Base-by-base conservation (phyloP, 2,888 invertebrate species). In the Luperina nickerlii region DNA sequence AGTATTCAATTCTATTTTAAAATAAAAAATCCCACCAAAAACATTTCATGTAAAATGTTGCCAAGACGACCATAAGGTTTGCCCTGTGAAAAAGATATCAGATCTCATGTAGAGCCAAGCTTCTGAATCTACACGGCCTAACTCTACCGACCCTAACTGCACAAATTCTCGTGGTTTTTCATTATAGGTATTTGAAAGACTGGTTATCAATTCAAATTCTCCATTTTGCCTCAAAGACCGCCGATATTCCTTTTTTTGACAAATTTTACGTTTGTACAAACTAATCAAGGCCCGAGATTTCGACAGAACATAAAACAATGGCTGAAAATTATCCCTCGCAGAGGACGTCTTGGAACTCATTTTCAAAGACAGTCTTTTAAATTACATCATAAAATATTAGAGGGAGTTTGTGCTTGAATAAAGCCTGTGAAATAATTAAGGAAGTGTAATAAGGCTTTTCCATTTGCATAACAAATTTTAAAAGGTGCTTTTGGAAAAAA, bases 401-500 rank as follows among this genome's bases (percentile, higher is more conserved):
- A 90, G 90, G 87, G 93, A 91, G 93, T 93, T 94, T 92, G 92
- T 92, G 93, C 92, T 92, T 89, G 90, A 91, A 90, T 92, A 92
- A 94, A 93, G 93, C 92, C 92, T 93, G 92, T 91, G 93, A 95
- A 95, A 96, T 95, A 95, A 95, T 95, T 95, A 95, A 95, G 94
- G 94, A 93, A 95, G 93, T 94, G 94, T 95, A 95, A 95, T 95
- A 95, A 95, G 94, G 93, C 91, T 93, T 94, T 93, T 91, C 92
- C 93, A 95, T 95, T 95, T 95, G 94, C 95, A 95, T 95, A 95
- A 94, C 94, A 94, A 95, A 95, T 95, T 95, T 92, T 91, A 90
- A 91, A 92, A 92, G 92, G 91, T 90, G 90, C 90, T 88, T 85
- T 65, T 83, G 88, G 89, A 93, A 94, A 94, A 94, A 94, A 93